Percentiles rank a stretch among this genome's conserved stretches.
Conservation (phyloP, 92 coral and sea anemone species). For the Actinostola sp. region DNA sequence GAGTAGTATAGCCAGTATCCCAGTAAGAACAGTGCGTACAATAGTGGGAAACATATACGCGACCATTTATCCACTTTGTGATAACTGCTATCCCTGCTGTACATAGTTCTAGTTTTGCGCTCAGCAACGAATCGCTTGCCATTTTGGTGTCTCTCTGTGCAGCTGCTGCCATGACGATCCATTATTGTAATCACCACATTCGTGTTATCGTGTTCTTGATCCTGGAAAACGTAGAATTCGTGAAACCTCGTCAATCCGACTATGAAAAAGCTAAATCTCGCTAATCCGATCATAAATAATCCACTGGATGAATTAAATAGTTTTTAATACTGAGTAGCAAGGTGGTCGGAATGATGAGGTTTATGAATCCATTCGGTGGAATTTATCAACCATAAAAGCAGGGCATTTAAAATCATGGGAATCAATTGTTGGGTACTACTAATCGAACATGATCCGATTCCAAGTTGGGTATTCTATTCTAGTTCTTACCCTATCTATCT, state of each 20-base stretch:
- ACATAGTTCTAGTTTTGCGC: slow-evolving; percentile 11
- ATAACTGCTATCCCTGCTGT: slow-evolving; percentile 13
- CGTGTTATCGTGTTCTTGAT: slow-evolving; percentile 33
- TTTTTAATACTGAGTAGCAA: neutral
- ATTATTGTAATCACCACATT: slow-evolving; percentile 35
- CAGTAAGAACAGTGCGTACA: slow-evolving; percentile 59
- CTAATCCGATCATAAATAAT: neutral
- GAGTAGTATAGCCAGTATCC: slow-evolving; percentile 54
- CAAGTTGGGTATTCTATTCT: too few species aligned
- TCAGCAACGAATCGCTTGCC: slow-evolving; percentile 26
- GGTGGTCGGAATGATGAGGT: too few species aligned
- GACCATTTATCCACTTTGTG: slow-evolving; percentile 78
- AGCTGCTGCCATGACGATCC: slow-evolving; percentile 21
- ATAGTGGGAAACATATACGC: slow-evolving; percentile 57
- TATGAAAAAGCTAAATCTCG: too few species aligned
- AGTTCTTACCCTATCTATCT: neutral
- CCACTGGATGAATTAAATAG: neutral
- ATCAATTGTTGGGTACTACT: too few species aligned
- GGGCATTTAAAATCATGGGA: too few species aligned
- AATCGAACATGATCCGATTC: too few species aligned
- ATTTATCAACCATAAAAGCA: too few species aligned
- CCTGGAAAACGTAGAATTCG: neutral
- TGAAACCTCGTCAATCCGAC: too few species aligned
- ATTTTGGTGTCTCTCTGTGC: slow-evolving; percentile 22
- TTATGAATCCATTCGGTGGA: too few species aligned